Percentiles rank a stretch among this genome's conserved stretches.
These are phyloP conservation scores for Saguinus imperator DNA, from an alignment of 2,113 vertebrate genomes.

Conservation along the genomic window DNA sequence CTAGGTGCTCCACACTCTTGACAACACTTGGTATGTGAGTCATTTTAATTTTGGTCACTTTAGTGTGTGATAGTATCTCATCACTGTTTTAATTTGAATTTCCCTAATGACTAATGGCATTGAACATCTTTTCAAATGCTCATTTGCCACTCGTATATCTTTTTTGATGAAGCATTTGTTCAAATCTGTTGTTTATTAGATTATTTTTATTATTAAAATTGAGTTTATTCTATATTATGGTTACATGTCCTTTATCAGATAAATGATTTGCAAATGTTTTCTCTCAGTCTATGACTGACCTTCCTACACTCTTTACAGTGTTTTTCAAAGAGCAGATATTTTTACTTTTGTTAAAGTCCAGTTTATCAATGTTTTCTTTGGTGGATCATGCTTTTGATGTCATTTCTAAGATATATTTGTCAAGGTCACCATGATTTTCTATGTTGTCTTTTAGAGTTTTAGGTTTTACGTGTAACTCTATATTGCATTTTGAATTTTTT, in stretches of 20 bases:
- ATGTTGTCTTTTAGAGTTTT: background rate
- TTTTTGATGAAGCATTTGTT: background rate
- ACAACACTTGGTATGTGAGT: background rate
- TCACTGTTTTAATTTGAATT: background rate
- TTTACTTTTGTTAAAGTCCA: background rate
- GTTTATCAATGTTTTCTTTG: background rate
- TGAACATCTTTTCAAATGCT: constrained; percentile 5
- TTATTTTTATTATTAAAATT: constrained; percentile 4
- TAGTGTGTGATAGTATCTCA: background rate
- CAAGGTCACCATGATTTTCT: background rate
- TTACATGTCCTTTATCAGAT: background rate
- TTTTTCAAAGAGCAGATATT: background rate
- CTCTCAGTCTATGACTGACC: background rate
- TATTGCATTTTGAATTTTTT: background rate
- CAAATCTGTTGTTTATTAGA: background rate
- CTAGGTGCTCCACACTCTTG: background rate
- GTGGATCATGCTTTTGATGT: background rate
- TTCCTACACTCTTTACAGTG: background rate
- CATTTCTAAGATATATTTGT: background rate
- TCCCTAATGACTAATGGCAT: background rate
- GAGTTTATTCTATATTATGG: background rate
- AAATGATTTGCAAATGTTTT: background rate
- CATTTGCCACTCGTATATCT: background rate
- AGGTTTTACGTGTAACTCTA: background rate
- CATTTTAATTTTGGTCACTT: constrained; percentile 10